phyloP scores from a whole-genome alignment of 2,113 vertebrate species.

The Thunnus thynnus region DNA sequence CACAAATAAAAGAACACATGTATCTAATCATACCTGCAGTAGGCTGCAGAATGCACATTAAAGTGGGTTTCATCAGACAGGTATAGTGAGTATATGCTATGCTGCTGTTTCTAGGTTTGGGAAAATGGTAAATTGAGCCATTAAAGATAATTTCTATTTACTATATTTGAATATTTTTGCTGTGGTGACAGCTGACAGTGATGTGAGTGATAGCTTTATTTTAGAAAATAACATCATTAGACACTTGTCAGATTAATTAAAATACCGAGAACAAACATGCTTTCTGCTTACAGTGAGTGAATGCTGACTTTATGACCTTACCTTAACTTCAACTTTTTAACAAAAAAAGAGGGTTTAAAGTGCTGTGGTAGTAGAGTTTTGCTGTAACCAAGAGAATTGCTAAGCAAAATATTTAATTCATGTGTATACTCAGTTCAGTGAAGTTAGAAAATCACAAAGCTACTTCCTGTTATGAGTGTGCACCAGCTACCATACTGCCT shows the following conservation, averaged over 20 bases:
- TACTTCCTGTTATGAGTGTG: conserved; percentile 35
- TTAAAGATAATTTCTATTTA: not conserved
- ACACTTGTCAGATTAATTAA: conserved; percentile 31
- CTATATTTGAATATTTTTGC: too few species aligned
- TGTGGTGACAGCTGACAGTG: not conserved
- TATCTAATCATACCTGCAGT: not conserved
- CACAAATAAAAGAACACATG: not conserved
- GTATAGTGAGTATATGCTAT: not conserved
- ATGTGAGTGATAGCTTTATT: conserved; percentile 2
- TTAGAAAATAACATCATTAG: conserved; percentile 5
- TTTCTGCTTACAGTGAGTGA: conserved; percentile 27
- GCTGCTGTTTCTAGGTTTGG: not conserved
- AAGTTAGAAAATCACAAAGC: conserved; percentile 28
- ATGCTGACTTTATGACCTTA: conserved; percentile 43
- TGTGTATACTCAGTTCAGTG: conserved; percentile 44
- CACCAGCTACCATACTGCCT: not conserved
- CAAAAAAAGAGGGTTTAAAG: conserved; percentile 34
- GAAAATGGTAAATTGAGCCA: not conserved
- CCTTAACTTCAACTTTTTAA: conserved; percentile 45
- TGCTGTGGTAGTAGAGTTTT: conserved; percentile 51
- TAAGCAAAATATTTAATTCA: conserved; percentile 65
- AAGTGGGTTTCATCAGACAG: not conserved
- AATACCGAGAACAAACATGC: conserved; percentile 11
- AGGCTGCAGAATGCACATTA: not conserved
- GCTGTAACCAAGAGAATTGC: conserved; percentile 42